Base-by-base conservation (phyloP, 2,113 vertebrate species). In the Lates calcarifer region DNA sequence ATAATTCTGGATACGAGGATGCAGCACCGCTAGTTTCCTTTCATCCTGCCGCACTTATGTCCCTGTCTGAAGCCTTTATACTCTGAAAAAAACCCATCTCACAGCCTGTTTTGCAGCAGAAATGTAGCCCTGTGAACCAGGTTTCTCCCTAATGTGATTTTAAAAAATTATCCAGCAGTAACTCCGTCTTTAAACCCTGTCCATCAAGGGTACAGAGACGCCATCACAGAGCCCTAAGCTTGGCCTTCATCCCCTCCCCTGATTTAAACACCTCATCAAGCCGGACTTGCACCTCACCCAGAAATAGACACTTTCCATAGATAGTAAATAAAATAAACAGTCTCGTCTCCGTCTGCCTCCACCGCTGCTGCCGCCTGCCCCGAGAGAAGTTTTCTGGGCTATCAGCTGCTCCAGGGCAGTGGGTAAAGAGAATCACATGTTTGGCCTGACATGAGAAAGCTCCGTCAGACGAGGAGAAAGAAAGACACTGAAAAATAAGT, bases 381-480 rank as follows among this genome's bases (percentile, higher is more conserved):
- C 0, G 5, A 31, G 20, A 64, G 64, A 39, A 65, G 70, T 28
- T 41, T 41, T 80, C 67, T 76, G 88, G 76, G 57, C 84, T 84
- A 90, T 91, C 90, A 81, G 79, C 83, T 74, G 85, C 82, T 87
- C 70, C 68, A 63, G 66, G 53, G 64, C 65, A 29, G 61, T 14
- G 43, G 53, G 83, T 90, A 93, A 93, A 79, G 56, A 62, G 85
- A 94, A 92, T 94, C 93, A 93, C 82, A 93, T 93, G 93, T 91
- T 90, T 94, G 94, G 92, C 89, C 55, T 77, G 51, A 86, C 88
- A 90, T 92, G 88, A 92, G 80, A 93, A 82, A 81, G 70, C 49
- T 66, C 79, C 79, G 88, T 91, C 89, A 91, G 72, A 74, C 60
- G 77, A 82, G 58, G 61, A 80, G 68, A 83, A 82, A 72, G 77